These are phyloP conservation scores for Oithona nana DNA, from an alignment of 2,888 invertebrate species.

Conservation along the genomic window DNA sequence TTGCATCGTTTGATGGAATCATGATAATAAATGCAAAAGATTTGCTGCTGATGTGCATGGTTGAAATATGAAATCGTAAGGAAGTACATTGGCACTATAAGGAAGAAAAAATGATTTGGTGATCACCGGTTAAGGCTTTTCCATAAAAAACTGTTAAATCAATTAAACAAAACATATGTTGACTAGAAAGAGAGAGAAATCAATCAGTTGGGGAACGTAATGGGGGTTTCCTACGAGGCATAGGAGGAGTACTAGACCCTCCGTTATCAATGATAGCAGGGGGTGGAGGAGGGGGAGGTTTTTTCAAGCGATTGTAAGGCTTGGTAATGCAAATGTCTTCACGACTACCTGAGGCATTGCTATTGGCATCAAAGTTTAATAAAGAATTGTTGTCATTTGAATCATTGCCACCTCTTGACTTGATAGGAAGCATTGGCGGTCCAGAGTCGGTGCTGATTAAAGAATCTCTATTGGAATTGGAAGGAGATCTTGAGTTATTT, in stretches of 20 bases:
- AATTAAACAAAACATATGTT: too few relatives aligned
- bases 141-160: too few relatives aligned
- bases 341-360: not conserved
- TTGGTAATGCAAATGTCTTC: not conserved
- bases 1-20: too few relatives aligned
- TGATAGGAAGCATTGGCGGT: not conserved
- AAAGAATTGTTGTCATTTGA: not conserved
- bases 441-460: not conserved
- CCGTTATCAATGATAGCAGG: not conserved
- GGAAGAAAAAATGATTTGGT: too few relatives aligned
- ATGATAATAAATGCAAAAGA: too few relatives aligned
- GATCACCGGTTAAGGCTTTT: too few relatives aligned
- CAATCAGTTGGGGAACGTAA: not conserved
- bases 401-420: not conserved
- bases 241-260: not conserved
- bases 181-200: too few relatives aligned
- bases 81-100: too few relatives aligned
- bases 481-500: slow-evolving; percentile 5
- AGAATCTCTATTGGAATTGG: slow-evolving; percentile 4
- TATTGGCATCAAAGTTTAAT: not conserved
- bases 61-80: too few relatives aligned
- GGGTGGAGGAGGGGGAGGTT: not conserved
- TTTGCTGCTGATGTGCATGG: too few relatives aligned
- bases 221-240: not conserved
- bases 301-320: not conserved